Conservation (phyloP, 2,113 vertebrate genomes). For the Menidia beryllina region DNA sequence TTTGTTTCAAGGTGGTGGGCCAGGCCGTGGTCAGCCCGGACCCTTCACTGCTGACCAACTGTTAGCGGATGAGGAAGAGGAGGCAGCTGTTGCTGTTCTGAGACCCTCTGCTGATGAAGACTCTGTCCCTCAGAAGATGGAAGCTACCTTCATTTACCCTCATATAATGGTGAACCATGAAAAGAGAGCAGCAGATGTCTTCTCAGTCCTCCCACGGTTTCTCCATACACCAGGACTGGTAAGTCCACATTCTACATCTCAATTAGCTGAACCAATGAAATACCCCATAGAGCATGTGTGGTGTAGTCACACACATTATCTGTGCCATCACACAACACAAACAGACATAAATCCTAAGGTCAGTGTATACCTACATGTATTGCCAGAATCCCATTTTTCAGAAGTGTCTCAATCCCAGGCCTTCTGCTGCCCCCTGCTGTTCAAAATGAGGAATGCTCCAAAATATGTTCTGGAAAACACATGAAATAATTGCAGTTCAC, state of each 20-base stretch:
- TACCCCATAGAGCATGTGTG: no score
- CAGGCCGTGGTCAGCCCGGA: neutral
- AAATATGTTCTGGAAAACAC: neutral
- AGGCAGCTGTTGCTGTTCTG: conserved; percentile 26
- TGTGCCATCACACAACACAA: no score
- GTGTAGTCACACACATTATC: no score
- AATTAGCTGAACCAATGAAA: no score
- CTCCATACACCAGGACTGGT: conserved; percentile 18
- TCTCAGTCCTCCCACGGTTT: conserved; percentile 15
- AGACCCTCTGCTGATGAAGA: conserved; percentile 32
- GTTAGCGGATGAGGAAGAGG: conserved; percentile 6
- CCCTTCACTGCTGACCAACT: neutral
- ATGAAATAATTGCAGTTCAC: no score
- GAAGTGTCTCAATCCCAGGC: no score
- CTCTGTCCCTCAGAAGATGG: conserved; percentile 21
- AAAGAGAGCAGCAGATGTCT: conserved; percentile 10
- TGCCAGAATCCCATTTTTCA: no score
- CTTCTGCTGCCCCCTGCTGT: neutral
- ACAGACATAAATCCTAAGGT: no score
- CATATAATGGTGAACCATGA: conserved; percentile 15
- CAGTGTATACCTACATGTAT: no score
- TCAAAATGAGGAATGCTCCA: neutral
- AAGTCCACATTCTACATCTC: no score
- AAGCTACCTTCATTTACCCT: conserved; percentile 9
- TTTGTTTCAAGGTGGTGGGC: conserved; percentile 22